Percentiles rank a stretch among this genome's conserved stretches.
Evolutionary conservation across 2,888 invertebrate species (phyloP).

Genomic region (Xanthorhoe spadicearia): DNA sequence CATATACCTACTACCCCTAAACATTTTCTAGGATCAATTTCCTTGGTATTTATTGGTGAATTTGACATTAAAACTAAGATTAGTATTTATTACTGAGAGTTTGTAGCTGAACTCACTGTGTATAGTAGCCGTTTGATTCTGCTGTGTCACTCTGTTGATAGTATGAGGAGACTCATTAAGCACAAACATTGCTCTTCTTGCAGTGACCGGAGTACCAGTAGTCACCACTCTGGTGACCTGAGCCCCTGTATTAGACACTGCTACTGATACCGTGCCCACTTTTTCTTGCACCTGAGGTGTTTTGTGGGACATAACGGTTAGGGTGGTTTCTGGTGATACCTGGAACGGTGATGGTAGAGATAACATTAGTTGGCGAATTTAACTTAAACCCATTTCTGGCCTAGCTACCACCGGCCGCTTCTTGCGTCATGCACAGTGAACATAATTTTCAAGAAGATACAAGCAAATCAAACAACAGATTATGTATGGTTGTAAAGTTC

Average conservation of each 20-base stretch:
- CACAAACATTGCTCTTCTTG: constrained; percentile 79
- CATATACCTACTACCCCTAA: no score
- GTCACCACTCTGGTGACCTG: constrained; percentile 78
- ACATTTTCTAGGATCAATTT: no score
- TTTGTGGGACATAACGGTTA: constrained; percentile 82
- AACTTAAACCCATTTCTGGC: neutral
- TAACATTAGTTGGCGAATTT: no score
- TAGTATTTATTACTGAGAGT: neutral
- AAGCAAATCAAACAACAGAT: no score
- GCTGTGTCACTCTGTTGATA: constrained; percentile 75
- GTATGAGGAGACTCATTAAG: constrained; percentile 77
- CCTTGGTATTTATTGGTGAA: no score
- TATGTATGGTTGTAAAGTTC: no score
- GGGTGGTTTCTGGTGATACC: constrained; percentile 81
- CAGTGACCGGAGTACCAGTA: constrained; percentile 67
- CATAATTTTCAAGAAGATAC: neutral
- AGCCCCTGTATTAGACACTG: constrained; percentile 74
- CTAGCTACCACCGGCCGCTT: no score
- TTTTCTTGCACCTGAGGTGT: constrained; percentile 81
- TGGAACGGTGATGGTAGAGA: constrained; percentile 48
- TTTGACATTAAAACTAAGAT: neutral
- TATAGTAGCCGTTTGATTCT: constrained; percentile 80
- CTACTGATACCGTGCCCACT: constrained; percentile 74
- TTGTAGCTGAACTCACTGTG: constrained; percentile 66
- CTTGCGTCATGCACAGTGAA: no score